phyloP scores from a whole-genome alignment of 2,113 vertebrate species.

The Ivindomyrus marchei region DNA sequence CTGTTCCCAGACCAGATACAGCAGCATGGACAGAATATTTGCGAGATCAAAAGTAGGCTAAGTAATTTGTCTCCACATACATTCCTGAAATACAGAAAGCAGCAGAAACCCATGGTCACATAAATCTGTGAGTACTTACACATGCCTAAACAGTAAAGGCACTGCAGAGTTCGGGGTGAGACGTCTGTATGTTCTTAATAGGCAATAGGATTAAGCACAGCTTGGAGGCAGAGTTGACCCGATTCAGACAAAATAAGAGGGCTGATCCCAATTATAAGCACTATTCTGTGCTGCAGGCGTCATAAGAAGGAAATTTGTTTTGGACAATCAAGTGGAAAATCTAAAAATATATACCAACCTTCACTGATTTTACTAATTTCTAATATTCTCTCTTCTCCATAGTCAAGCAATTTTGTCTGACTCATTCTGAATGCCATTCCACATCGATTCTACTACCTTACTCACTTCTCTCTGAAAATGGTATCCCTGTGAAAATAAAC shows the following conservation, averaged over 20 bases:
- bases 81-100: neutral
- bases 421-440: neutral
- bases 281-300: conserved; percentile 6
- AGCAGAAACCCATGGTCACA: neutral
- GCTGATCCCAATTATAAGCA: neutral
- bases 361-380: conserved; percentile 5
- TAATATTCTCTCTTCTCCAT: neutral
- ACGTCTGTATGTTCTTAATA: neutral
- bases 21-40: neutral
- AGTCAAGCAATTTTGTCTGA: neutral
- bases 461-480: neutral
- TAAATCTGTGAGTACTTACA: neutral
- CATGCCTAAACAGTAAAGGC: neutral
- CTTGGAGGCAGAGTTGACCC: neutral
- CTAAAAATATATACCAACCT: neutral
- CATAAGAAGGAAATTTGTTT: conserved; percentile 8
- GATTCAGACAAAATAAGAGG: neutral
- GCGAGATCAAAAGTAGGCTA: neutral
- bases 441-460: neutral
- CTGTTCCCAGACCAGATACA: conserved; percentile 3
- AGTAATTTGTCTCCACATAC: neutral
- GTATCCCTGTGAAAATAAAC: neutral
- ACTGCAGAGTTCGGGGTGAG: neutral
- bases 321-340: neutral
- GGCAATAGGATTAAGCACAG: neutral